Conservation (phyloP, 2,888 invertebrate species). For the Meloe dianella region DNA sequence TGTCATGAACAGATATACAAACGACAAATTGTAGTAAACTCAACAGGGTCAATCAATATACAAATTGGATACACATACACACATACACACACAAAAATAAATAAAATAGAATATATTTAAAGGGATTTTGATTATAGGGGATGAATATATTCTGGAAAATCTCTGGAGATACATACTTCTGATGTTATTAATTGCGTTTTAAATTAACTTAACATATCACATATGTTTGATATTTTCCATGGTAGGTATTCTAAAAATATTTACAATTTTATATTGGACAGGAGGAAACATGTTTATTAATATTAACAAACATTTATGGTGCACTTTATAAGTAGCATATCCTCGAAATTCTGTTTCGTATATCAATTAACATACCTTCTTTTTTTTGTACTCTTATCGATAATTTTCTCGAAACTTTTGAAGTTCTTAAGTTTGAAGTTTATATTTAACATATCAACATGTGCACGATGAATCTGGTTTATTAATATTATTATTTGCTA, state of each 20-base stretch:
- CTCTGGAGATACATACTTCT: constrained; percentile 32
- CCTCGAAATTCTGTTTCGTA: constrained; percentile 19
- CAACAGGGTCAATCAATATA: constrained; percentile 41
- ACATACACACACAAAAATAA: constrained; percentile 21
- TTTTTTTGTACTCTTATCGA: constrained; percentile 19
- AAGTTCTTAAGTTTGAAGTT: not conserved
- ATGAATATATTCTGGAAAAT: constrained; percentile 31
- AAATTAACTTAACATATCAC: constrained; percentile 38
- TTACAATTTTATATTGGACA: constrained; percentile 31
- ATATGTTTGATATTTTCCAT: constrained; percentile 37
- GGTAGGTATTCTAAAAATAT: constrained; percentile 34
- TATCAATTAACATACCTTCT: constrained; percentile 22
- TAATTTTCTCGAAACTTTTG: not conserved
- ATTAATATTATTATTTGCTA: not conserved
- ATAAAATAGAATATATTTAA: not conserved
- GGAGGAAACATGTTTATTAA: constrained; percentile 31
- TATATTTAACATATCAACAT: constrained; percentile 1
- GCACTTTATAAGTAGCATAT: constrained; percentile 19
- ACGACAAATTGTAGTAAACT: constrained; percentile 39
- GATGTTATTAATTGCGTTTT: constrained; percentile 38
- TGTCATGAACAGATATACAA: constrained; percentile 41
- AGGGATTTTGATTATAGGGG: not conserved
- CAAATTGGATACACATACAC: constrained; percentile 39
- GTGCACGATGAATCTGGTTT: not conserved
- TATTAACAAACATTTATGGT: constrained; percentile 21